Percentiles rank a stretch among this genome's conserved stretches.
Evolutionary conservation across 2,888 invertebrate species (phyloP).

Genomic region (Drosophila infuscata): DNA sequence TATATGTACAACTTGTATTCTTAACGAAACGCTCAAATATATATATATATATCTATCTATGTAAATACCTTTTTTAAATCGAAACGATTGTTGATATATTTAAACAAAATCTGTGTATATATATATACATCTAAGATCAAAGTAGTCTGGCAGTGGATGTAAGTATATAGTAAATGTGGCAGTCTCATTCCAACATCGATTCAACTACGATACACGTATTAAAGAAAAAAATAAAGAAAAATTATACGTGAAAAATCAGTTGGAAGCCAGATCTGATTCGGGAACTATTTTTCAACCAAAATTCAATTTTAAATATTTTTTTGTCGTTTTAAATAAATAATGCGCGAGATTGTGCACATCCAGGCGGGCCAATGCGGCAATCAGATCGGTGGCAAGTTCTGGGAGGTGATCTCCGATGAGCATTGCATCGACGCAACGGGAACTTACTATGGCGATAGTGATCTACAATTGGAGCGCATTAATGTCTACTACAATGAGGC

Average conservation of each 20-base stretch:
- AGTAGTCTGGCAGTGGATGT: constrained; percentile 43
- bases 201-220: constrained; percentile 61
- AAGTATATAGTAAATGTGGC: not conserved
- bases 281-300: constrained; percentile 5
- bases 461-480: constrained; percentile 96
- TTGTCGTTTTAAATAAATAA: constrained; percentile 82
- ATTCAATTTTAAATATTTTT: constrained; percentile 11
- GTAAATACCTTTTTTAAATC: not conserved
- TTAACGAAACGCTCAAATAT: not conserved
- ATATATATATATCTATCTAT: constrained; percentile 4
- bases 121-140: constrained; percentile 19
- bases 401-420: constrained; percentile 98
- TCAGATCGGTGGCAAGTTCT: constrained; percentile 98
- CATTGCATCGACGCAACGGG: constrained; percentile 97
- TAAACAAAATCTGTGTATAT: not conserved
- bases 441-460: constrained; percentile 95
- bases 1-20: constrained; percentile 7
- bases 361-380: constrained; percentile 98
- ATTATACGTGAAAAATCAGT: constrained; percentile 55
- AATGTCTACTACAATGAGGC: constrained; percentile 98
- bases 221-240: constrained; percentile 47
- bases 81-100: not conserved
- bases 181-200: constrained; percentile 57
- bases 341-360: constrained; percentile 98
- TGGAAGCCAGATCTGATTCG: constrained; percentile 7